A percentile compares a stretch with the other conserved stretches of the same genome.
These are phyloP conservation scores for Octodonta nipae DNA, from an alignment of 2,888 invertebrate species.

Conservation along the genomic window DNA sequence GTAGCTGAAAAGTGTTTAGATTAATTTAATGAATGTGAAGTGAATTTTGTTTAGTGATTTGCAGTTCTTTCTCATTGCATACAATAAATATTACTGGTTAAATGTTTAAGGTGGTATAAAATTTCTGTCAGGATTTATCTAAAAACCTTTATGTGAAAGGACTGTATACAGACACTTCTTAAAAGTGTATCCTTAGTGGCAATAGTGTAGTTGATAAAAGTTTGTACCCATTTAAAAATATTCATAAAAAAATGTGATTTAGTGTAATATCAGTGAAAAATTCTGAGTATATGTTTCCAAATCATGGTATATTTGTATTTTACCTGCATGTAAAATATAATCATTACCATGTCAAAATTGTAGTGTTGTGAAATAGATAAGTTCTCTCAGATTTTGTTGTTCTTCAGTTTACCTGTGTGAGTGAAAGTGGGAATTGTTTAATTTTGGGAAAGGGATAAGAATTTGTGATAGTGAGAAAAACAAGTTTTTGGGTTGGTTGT, in stretches of 20 bases:
- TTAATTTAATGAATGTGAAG: constrained; percentile 11
- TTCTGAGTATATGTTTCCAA: too few relatives aligned
- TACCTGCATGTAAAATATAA: constrained; percentile 12
- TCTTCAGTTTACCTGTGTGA: background rate
- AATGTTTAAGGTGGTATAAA: constrained; percentile 13
- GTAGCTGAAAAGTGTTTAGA: constrained; percentile 8
- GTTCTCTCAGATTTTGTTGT: constrained; percentile 15
- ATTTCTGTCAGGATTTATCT: constrained; percentile 18
- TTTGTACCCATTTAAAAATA: constrained; percentile 6
- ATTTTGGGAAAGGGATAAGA: too few relatives aligned
- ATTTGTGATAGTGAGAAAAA: too few relatives aligned
- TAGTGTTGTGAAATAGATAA: constrained; percentile 26
- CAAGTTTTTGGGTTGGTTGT: too few relatives aligned
- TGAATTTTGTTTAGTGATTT: constrained; percentile 19
- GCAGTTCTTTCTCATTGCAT: constrained; percentile 29
- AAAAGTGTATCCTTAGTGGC: constrained; percentile 23
- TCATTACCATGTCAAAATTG: constrained; percentile 12
- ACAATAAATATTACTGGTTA: constrained; percentile 10
- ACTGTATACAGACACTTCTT: constrained; percentile 19
- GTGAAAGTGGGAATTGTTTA: constrained; percentile 1
- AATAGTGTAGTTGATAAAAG: constrained; percentile 19
- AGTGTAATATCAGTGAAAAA: too few relatives aligned
- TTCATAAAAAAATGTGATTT: constrained; percentile 14
- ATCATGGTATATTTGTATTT: constrained; percentile 14
- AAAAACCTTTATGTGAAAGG: constrained; percentile 30